phyloP scores from a whole-genome alignment of 2,888 invertebrate species.

The Cyaniris semiargus region DNA sequence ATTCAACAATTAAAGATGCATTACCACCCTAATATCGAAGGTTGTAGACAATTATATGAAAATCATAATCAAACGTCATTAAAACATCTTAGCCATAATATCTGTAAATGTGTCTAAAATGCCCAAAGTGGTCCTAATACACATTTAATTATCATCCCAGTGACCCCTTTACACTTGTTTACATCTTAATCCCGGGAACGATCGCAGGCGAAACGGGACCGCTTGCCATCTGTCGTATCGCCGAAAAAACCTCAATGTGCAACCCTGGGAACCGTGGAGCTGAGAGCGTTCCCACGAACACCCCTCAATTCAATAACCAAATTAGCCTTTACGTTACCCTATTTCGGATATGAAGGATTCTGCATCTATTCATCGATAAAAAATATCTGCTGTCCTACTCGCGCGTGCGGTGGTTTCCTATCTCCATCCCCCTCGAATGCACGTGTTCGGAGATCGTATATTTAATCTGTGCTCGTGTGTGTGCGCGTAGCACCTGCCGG shows the following conservation, averaged over 20 bases:
- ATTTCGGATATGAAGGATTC: constrained; percentile 80
- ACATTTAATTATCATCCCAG: constrained; percentile 77
- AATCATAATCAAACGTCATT: constrained; percentile 35
- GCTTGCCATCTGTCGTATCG: constrained; percentile 79
- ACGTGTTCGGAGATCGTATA: constrained; percentile 78
- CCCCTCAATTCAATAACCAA: constrained; percentile 82
- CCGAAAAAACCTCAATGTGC: constrained; percentile 78
- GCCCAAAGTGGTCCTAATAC: constrained; percentile 74
- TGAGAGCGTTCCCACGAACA: constrained; percentile 84
- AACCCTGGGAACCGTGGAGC: constrained; percentile 84
- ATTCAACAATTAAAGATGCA: not conserved
- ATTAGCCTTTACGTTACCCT: constrained; percentile 82
- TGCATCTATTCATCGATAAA: constrained; percentile 79
- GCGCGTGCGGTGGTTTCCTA: constrained; percentile 49
- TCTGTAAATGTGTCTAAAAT: constrained; percentile 54
- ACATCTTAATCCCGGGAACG: constrained; percentile 71
- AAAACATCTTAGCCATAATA: constrained; percentile 54
- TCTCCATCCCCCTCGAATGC: constrained; percentile 77
- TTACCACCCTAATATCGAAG: not conserved
- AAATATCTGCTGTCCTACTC: constrained; percentile 66
- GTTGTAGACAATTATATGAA: not conserved
- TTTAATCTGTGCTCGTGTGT: constrained; percentile 64
- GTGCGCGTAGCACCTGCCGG: constrained; percentile 74
- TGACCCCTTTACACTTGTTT: constrained; percentile 81
- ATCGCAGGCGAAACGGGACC: constrained; percentile 75